Evolutionary conservation across 2,888 invertebrate genomes (phyloP), one percentile per base, ranked within the genome.

Genomic region (Mycogona germanica): DNA sequence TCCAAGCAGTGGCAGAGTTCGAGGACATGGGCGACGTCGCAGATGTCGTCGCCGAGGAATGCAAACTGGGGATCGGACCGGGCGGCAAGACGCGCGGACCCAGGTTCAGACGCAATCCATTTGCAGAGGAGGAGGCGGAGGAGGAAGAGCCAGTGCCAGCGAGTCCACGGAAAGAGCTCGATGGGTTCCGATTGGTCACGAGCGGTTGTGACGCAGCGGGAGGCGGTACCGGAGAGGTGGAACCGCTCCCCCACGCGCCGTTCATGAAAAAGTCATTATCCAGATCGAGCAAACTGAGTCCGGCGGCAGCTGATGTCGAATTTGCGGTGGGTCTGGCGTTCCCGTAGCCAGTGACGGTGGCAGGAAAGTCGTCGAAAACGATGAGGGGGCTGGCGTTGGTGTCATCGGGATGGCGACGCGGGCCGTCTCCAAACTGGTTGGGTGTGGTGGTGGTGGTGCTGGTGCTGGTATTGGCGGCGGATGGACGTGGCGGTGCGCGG

Each of bases 251-350:
- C n/a, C n/a, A n/a, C n/a, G n/a, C n/a, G n/a, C n/a, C n/a, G n/a
- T n/a, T n/a, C n/a, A n/a, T n/a, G n/a, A n/a, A n/a, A n/a, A n/a
- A n/a, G n/a, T n/a, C n/a, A 25, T 50, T 23, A 40, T 50, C 50
- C 25, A 50, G 17, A 50, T 50, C 50, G 37, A 50, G 17, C n/a
- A 50, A 29, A 29, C 50, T 50, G 23, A 25, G 50, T n/a, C n/a
- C n/a, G n/a, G n/a, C n/a, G n/a, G n/a, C n/a, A n/a, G n/a, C n/a
- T n/a, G n/a, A n/a, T n/a, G n/a, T n/a, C n/a, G n/a, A n/a, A n/a
- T n/a, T n/a, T n/a, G n/a, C n/a, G n/a, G n/a, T n/a, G n/a, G n/a
- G n/a, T n/a, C n/a, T n/a, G n/a, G n/a, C n/a, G n/a, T n/a, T n/a
- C n/a, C n/a, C n/a, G n/a, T n/a, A n/a, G n/a, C n/a, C n/a, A n/a